These are phyloP conservation scores for Metellina segmentata DNA, from an alignment of 2,888 invertebrate species.

Conservation along the genomic window DNA sequence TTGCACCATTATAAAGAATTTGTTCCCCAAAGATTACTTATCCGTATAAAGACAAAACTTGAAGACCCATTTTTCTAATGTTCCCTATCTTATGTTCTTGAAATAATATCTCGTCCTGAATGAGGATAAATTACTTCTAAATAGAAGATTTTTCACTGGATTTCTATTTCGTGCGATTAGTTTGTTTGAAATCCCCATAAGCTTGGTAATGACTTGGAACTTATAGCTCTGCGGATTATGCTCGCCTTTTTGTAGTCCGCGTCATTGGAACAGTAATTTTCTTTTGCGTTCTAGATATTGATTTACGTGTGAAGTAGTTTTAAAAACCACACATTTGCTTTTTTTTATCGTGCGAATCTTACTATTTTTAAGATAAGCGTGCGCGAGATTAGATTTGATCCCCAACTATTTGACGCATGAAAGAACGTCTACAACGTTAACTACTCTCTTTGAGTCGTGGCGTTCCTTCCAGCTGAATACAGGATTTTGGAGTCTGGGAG, in stretches of 20 bases:
- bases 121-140: too few relatives aligned
- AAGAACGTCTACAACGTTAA: background rate
- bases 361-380: background rate
- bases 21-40: too few relatives aligned
- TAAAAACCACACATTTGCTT: background rate
- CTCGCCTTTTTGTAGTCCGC: background rate
- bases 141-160: too few relatives aligned
- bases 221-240: background rate
- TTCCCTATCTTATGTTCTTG: too few relatives aligned
- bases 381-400: background rate
- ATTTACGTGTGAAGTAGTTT: constrained; percentile 28
- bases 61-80: too few relatives aligned
- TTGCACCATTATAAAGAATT: too few relatives aligned
- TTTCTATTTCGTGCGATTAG: too few relatives aligned
- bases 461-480: background rate
- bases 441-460: background rate
- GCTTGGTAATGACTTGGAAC: too few relatives aligned
- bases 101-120: too few relatives aligned
- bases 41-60: too few relatives aligned
- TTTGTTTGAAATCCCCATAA: too few relatives aligned
- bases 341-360: constrained; percentile 32
- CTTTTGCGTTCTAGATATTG: constrained; percentile 4
- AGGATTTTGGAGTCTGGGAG: background rate
- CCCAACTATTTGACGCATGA: background rate
- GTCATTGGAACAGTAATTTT: background rate